Evolutionary conservation across 2,113 vertebrate genomes (phyloP), one percentile per base, ranked within the genome.

Genomic region (Cyphomyrus plagiostoma): DNA sequence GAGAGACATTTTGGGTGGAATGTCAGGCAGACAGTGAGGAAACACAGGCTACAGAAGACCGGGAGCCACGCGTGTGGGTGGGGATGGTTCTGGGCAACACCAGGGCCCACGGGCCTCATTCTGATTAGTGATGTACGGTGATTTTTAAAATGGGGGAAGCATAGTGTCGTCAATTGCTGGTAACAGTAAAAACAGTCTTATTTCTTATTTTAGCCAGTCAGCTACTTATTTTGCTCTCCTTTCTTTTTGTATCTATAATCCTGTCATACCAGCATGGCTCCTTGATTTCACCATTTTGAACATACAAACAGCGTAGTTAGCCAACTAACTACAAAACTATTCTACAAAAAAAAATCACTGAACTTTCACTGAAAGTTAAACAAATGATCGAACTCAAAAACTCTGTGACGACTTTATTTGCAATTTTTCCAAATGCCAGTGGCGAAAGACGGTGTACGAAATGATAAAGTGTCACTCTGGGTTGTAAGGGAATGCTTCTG

Each of bases 1-100:
- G 91, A 92, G 93, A 94, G 94, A 92, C 94, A 94, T 35, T 53
- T 52, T 62, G 42, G 52, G 50, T 85, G 80, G 49, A 45, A 84
- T 62, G 77, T 46, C 45, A 89, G 48, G 58, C 53, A 19, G 46
- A n/a, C 46, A 80, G 7, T 46, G 30, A 89, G 35, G 52, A 84
- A 84, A 84, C 23, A 42, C 53, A 58, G 52, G 35, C 52, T 8
- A 30, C 49, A 52, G 19, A 10, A 42, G 92, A 94, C 93, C 88
- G 45, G 91, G 49, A 17, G n/a, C 50, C 45, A 30, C 15, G 62
- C 11, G 13, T 15, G 13, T 10, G 48, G 7, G 62, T 21, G 48
- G 13, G 19, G 11, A 23, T 10, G 3, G 80, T 5, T 83, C n/a
- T 2, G 80, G 62, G 62, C 26, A 13, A 70, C 10, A 26, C 23